Evolutionary conservation across 1,140 invertebrate species (phyloP).

Genomic region (Diabrotica undecimpunctata): DNA sequence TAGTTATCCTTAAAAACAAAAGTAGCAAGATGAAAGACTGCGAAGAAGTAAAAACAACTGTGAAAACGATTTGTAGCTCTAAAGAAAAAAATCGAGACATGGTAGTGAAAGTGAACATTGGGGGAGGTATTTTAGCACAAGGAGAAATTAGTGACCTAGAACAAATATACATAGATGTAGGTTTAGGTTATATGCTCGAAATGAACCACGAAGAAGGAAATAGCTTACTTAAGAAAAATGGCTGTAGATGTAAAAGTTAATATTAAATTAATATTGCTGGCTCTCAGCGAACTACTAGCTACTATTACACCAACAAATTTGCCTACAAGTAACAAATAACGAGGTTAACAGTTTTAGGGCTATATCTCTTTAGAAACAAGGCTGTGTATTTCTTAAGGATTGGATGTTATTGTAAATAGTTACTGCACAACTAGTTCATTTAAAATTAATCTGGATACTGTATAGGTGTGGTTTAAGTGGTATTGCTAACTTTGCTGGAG

Average conservation of each 20-base stretch:
- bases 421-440: too few species aligned
- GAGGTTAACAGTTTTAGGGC: too few species aligned
- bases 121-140: slow-evolving; percentile 28
- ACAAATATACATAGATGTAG: slow-evolving; percentile 38
- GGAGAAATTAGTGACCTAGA: slow-evolving; percentile 37
- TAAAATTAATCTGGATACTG: too few species aligned
- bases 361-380: too few species aligned
- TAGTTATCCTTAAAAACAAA: slow-evolving; percentile 31
- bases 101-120: slow-evolving; percentile 32
- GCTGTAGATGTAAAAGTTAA: slow-evolving; percentile 44
- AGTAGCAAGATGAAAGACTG: slow-evolving; percentile 38
- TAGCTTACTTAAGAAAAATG: slow-evolving; percentile 40
- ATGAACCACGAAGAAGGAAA: slow-evolving; percentile 43
- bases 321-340: too few species aligned
- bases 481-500: too few species aligned
- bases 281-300: slow-evolving; percentile 41
- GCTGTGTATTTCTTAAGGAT: too few species aligned
- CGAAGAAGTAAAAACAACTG: slow-evolving; percentile 37
- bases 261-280: slow-evolving; percentile 44
- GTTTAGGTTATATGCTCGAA: slow-evolving; percentile 39
- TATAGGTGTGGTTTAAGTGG: too few species aligned
- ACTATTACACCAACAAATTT: slow-evolving; percentile 16
- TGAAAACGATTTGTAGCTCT: slow-evolving; percentile 30
- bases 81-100: slow-evolving; percentile 40
- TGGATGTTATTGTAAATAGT: too few species aligned